Conservation (phyloP, 1,140 invertebrate genomes). For the Orchesella cincta region DNA sequence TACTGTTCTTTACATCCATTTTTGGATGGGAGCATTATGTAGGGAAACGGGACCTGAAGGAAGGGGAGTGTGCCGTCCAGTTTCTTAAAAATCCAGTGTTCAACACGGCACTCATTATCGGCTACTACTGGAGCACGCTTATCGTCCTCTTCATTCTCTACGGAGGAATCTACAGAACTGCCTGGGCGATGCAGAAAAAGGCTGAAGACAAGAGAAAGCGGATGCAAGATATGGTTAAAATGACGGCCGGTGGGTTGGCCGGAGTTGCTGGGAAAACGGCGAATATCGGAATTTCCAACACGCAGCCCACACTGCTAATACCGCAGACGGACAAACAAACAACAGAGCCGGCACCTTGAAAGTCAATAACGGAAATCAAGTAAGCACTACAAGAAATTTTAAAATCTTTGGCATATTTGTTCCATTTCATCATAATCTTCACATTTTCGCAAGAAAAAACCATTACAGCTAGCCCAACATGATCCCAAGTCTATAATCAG, state of each 20-base stretch:
- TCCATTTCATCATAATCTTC: neutral
- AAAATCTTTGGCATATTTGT: too few relatives aligned
- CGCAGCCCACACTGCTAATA: conserved; percentile 63
- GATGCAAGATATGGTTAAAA: conserved; percentile 88
- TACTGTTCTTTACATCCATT: conserved; percentile 97
- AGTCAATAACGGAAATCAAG: conserved; percentile 26
- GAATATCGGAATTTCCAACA: conserved; percentile 78
- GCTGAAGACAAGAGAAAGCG: conserved; percentile 92
- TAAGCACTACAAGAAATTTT: neutral
- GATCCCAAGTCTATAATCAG: too few relatives aligned
- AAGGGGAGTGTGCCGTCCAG: conserved; percentile 92
- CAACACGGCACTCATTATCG: conserved; percentile 95
- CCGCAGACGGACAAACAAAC: neutral
- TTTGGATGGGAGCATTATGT: conserved; percentile 99
- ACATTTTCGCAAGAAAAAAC: too few relatives aligned
- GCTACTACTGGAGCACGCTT: conserved; percentile 96
- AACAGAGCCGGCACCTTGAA: neutral
- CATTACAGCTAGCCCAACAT: too few relatives aligned
- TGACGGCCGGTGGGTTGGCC: conserved; percentile 72
- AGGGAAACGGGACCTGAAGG: conserved; percentile 81
- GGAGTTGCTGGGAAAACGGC: conserved; percentile 85
- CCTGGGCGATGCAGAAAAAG: conserved; percentile 96
- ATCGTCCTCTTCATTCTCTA: conserved; percentile 92
- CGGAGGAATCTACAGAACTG: conserved; percentile 96
- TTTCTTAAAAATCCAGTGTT: conserved; percentile 97